These are phyloP conservation scores for Actenoides lindsayi DNA, from an alignment of 2,113 vertebrate genomes.

Conservation along the genomic window DNA sequence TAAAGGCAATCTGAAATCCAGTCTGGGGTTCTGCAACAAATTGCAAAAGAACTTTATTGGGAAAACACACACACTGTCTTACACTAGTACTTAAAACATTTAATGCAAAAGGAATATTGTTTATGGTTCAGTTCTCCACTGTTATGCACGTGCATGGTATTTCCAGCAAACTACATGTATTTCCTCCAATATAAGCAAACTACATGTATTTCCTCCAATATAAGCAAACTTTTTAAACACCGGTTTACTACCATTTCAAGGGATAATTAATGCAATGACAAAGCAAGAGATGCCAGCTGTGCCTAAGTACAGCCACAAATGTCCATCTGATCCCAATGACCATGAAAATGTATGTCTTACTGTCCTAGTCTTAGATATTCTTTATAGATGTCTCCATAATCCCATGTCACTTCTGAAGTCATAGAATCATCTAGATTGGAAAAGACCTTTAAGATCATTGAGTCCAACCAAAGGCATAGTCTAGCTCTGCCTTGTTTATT, in stretches of 20 bases:
- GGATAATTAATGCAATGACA: background rate
- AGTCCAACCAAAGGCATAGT: too few species aligned
- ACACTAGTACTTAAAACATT: background rate
- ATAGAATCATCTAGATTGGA: too few species aligned
- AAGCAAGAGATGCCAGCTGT: background rate
- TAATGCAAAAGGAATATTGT: background rate
- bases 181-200: background rate
- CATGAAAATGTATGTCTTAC: background rate
- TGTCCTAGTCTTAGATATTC: background rate
- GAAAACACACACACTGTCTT: background rate
- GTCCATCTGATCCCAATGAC: background rate
- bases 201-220: background rate
- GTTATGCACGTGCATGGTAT: background rate
- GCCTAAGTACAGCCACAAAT: background rate
- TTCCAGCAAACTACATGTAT: background rate
- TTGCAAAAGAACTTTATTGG: background rate
- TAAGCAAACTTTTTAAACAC: background rate
- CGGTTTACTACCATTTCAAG: background rate
- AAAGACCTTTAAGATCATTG: too few species aligned
- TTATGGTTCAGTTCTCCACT: background rate
- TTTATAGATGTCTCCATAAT: background rate
- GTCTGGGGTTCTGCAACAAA: slow-evolving; percentile 88
- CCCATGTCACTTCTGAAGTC: background rate
- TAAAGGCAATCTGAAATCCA: slow-evolving; percentile 96
- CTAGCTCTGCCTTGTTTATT: background rate